These are phyloP conservation scores for Eumeta japonica DNA, from an alignment of 1,140 invertebrate genomes.

Conservation along the genomic window DNA sequence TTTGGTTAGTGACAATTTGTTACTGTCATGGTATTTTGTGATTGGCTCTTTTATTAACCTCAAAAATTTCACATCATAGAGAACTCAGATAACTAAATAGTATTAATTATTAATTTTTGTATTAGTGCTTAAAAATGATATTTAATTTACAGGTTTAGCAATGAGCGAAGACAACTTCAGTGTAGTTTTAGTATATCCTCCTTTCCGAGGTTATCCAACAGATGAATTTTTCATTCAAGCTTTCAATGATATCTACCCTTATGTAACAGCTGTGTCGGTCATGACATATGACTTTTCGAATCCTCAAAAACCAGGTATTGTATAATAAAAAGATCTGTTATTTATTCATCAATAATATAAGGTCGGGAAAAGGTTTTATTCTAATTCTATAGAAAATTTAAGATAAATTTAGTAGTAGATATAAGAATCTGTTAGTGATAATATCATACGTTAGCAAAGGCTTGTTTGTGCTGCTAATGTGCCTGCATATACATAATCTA, in stretches of 20 bases:
- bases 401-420: too few relatives aligned
- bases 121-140: slow-evolving; percentile 13
- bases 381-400: too few relatives aligned
- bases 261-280: slow-evolving; percentile 83
- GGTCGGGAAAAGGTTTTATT: neutral
- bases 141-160: slow-evolving; percentile 34
- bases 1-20: slow-evolving; percentile 52
- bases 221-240: slow-evolving; percentile 76
- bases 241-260: slow-evolving; percentile 73
- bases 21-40: too few relatives aligned
- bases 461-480: too few relatives aligned
- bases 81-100: too few relatives aligned
- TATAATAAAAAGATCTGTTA: slow-evolving; percentile 16
- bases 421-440: too few relatives aligned
- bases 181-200: slow-evolving; percentile 83
- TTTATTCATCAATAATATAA: slow-evolving; percentile 2
- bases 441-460: too few relatives aligned
- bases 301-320: slow-evolving; percentile 71
- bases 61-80: too few relatives aligned
- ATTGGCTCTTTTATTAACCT: too few relatives aligned
- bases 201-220: slow-evolving; percentile 65
- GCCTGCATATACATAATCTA: too few relatives aligned
- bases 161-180: slow-evolving; percentile 58
- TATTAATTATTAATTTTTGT: slow-evolving; percentile 5
- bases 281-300: slow-evolving; percentile 96